A percentile compares a stretch with the other conserved stretches of the same genome.
phyloP scores from a whole-genome alignment of 2,888 invertebrate genomes.

The Monopis laevigella region DNA sequence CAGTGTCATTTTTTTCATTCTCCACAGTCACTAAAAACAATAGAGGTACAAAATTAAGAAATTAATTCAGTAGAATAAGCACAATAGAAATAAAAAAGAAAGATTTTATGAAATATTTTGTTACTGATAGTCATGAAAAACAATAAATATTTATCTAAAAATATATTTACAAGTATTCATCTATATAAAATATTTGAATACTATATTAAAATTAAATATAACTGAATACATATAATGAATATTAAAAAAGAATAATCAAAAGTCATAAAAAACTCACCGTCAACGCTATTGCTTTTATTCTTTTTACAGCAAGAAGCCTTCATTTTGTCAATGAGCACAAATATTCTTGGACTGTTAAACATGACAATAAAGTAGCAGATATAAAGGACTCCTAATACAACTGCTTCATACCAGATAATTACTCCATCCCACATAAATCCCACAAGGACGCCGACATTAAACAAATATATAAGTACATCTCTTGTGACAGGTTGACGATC shows the following conservation, averaged over 20 bases:
- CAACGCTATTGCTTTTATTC: conserved; percentile 16
- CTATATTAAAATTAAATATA: too few relatives aligned
- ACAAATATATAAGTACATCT: conserved; percentile 80
- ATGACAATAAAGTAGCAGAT: conserved; percentile 77
- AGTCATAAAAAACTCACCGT: conserved; percentile 23
- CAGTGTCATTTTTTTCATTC: conserved; percentile 38
- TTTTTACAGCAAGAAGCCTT: conserved; percentile 21
- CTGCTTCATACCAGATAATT: conserved; percentile 83
- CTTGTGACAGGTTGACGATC: conserved; percentile 85
- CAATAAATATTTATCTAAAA: too few relatives aligned
- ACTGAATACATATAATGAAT: too few relatives aligned
- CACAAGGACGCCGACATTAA: conserved; percentile 76
- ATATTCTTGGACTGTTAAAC: conserved; percentile 71
- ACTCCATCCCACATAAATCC: conserved; percentile 80
- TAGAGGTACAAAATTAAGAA: too few relatives aligned
- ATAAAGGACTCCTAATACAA: conserved; percentile 77
- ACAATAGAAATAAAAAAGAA: too few relatives aligned
- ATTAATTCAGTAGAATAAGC: too few relatives aligned
- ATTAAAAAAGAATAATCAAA: too few relatives aligned
- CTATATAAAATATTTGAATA: too few relatives aligned
- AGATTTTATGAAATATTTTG: too few relatives aligned
- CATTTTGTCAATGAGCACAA: conserved; percentile 30
- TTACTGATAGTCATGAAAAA: too few relatives aligned
- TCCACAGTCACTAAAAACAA: conserved; percentile 37
- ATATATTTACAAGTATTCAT: too few relatives aligned